Evolutionary conservation across 2,113 vertebrate genomes (phyloP).

Genomic region (Spilogale gracilis): DNA sequence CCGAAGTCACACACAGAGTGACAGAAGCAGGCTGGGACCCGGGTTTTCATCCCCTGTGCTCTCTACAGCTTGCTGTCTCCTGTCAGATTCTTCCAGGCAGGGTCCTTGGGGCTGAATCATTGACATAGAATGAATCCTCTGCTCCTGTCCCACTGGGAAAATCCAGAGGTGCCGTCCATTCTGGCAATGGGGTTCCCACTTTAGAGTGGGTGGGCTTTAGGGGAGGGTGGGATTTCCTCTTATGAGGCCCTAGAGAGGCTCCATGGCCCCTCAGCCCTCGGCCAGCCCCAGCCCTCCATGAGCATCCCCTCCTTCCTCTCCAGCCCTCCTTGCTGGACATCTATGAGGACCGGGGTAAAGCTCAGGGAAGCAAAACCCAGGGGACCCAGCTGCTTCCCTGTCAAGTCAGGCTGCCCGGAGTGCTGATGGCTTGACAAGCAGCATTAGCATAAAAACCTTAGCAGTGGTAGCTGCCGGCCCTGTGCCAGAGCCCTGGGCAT

Average conservation of each 20-base stretch:
- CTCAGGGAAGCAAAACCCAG: slow-evolving; percentile 63
- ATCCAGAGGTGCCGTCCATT: neutral
- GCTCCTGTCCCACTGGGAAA: neutral
- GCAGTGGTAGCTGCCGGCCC: slow-evolving; percentile 57
- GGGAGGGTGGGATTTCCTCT: no score
- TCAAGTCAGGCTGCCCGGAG: slow-evolving; percentile 69
- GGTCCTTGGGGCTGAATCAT: neutral
- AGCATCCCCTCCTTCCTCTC: neutral
- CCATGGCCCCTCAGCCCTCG: neutral
- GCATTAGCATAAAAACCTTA: slow-evolving; percentile 75
- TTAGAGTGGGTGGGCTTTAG: neutral
- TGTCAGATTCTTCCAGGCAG: neutral
- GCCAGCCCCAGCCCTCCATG: neutral
- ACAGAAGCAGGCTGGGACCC: neutral
- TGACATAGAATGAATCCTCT: neutral
- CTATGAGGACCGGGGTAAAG: slow-evolving; percentile 38
- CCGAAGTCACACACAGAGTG: neutral
- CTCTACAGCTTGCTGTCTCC: neutral
- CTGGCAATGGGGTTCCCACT: neutral
- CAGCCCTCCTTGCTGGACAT: neutral
- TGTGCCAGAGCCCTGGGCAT: slow-evolving; percentile 64
- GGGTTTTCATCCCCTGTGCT: neutral
- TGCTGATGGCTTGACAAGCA: slow-evolving; percentile 68
- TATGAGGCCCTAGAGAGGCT: neutral
- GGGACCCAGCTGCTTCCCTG: slow-evolving; percentile 62